These are phyloP conservation scores for Montipora capricornis DNA, from an alignment of 64 coral and sea anemone species.

Conservation along the genomic window DNA sequence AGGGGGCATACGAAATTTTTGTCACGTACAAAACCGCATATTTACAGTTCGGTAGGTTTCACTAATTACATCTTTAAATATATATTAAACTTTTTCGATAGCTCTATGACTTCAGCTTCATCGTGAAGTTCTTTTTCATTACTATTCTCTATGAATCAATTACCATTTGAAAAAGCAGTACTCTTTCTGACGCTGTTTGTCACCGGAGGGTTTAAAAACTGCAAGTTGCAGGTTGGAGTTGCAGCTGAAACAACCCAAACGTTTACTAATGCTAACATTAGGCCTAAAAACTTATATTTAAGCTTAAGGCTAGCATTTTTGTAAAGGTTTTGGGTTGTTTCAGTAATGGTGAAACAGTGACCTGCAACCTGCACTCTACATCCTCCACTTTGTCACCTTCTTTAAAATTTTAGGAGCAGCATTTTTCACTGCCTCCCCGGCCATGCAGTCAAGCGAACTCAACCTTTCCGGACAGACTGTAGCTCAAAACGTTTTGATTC, in stretches of 20 bases:
- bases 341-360: too few species aligned
- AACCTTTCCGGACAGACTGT: not conserved
- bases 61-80: conserved; percentile 61
- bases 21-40: conserved; percentile 37
- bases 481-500: too few species aligned
- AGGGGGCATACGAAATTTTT: not conserved
- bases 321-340: too few species aligned
- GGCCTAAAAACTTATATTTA: too few species aligned
- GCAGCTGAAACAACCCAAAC: too few species aligned
- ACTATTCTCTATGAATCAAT: conserved; percentile 34
- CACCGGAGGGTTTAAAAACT: too few species aligned
- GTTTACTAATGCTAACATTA: too few species aligned
- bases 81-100: conserved; percentile 62
- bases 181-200: not conserved
- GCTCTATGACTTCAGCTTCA: conserved; percentile 45
- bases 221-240: too few species aligned
- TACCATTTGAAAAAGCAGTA: conserved; percentile 1
- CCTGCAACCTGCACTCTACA: too few species aligned
- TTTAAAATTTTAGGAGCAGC: not conserved
- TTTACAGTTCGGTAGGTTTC: conserved; percentile 38
- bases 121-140: conserved; percentile 36
- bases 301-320: too few species aligned
- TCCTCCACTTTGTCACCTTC: not conserved
- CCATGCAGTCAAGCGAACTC: not conserved
- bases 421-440: not conserved